Conservation (phyloP, 1,140 invertebrate genomes). For the Ctenoplectra terminalis region DNA sequence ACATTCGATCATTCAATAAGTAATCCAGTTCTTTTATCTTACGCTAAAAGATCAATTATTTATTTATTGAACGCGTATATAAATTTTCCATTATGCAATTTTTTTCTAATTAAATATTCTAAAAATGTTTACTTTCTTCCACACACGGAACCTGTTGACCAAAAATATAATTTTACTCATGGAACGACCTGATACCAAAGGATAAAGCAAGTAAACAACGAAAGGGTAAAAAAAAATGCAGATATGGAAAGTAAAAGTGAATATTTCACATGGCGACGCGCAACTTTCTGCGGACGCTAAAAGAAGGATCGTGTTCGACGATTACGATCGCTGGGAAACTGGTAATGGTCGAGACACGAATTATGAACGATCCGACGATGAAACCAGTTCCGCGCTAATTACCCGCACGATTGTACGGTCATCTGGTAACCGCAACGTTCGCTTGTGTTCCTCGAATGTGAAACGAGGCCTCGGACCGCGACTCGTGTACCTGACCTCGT, state of each 20-base stretch:
- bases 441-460: conserved; percentile 39
- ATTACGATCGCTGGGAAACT: conserved; percentile 32
- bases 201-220: too few species aligned
- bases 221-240: too few species aligned
- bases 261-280: neutral
- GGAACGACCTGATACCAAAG: too few species aligned
- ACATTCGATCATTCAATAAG: too few species aligned
- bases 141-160: too few species aligned
- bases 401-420: conserved; percentile 62
- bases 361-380: conserved; percentile 44
- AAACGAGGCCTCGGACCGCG: conserved; percentile 39
- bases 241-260: conserved; percentile 3
- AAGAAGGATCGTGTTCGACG: neutral
- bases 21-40: too few species aligned
- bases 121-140: too few species aligned
- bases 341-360: conserved; percentile 19
- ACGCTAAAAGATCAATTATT: too few species aligned
- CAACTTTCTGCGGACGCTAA: neutral
- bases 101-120: too few species aligned
- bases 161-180: too few species aligned
- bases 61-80: too few species aligned
- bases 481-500: conserved; percentile 51
- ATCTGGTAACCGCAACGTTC: conserved; percentile 37
- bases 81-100: too few species aligned
- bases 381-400: conserved; percentile 73